Evolutionary conservation across 2,888 invertebrate genomes (phyloP), one percentile per base, ranked within the genome.

Genomic region (Oasisia sp.): DNA sequence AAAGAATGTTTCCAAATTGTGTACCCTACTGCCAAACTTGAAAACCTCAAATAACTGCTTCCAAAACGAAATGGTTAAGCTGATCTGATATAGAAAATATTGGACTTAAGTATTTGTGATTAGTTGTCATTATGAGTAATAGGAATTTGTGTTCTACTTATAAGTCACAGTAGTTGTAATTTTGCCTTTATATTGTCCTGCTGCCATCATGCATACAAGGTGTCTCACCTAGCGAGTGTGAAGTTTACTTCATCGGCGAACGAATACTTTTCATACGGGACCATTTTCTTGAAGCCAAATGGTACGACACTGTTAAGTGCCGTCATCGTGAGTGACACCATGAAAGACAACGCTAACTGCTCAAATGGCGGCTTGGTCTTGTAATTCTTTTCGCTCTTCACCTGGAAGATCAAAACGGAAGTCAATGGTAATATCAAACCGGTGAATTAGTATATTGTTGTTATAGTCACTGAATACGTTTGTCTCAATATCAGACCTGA

Each of bases 251-350:
- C 97, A 94, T 97, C 97, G 0, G 97, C 96, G 0, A 98, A 98
- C 93, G 97, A 97, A 96, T 98, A 98, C 92, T 97, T 97, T 96
- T 98, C 98, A 93, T 97, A 97, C 92, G 44, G 96, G 38, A 98
- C 97, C 45, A 98, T 95, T 95, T 97, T 97, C 91, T 97, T 97
- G 95, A 98, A 98, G 27, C 98, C 94, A 91, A 97, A 92, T n/a
- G 98, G 98, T 0, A 98, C 97, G 0, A 97, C 96, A 56, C 98
- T 96, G 96, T 98, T 98, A 56, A 98, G 96, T 0, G 97, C 97
- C 0, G 98, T 98, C 93, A 98, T 98, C 89, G 97, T 97, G 50
- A 98, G 96, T 58, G 98, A 98, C 0, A 98, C 27, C 74, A 74
- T 74, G 74, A 74, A 74, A 74, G 74, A 74, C 19, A 74, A 19